Conservation (phyloP, 92 coral and sea anemone genomes). For the Phymanthus crucifer region DNA sequence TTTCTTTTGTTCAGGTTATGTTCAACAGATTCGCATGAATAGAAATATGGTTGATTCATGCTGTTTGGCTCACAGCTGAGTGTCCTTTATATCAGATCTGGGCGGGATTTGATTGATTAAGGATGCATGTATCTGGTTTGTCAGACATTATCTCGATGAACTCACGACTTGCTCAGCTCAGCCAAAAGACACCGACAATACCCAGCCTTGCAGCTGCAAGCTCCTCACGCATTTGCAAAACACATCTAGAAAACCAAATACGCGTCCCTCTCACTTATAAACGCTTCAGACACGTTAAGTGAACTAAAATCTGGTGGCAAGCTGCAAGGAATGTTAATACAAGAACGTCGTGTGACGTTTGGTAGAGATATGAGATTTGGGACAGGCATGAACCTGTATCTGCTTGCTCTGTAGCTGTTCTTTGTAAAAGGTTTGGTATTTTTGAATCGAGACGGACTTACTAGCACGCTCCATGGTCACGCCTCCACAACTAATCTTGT, state of each 20-base stretch:
- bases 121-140: slow-evolving; percentile 54
- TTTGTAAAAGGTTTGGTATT: background rate
- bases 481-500: slow-evolving; percentile 20
- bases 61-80: slow-evolving; percentile 35
- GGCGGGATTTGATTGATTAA: slow-evolving; percentile 53
- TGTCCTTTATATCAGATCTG: slow-evolving; percentile 21
- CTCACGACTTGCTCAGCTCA: slow-evolving; percentile 6
- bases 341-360: background rate
- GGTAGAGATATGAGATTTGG: background rate
- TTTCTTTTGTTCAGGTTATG: background rate
- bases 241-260: background rate
- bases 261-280: background rate
- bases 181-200: slow-evolving; percentile 25
- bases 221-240: slow-evolving; percentile 11
- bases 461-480: slow-evolving; percentile 20
- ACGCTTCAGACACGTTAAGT: slow-evolving; percentile 1
- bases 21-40: background rate
- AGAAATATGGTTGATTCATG: slow-evolving; percentile 10
- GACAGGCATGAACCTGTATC: background rate
- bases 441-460: background rate
- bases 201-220: slow-evolving; percentile 25
- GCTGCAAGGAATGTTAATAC: background rate
- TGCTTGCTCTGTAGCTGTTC: background rate
- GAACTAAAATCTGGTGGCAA: background rate
- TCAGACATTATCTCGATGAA: slow-evolving; percentile 47